Conservation (phyloP, 1,140 invertebrate species). For the Macrobrachium nipponense region DNA sequence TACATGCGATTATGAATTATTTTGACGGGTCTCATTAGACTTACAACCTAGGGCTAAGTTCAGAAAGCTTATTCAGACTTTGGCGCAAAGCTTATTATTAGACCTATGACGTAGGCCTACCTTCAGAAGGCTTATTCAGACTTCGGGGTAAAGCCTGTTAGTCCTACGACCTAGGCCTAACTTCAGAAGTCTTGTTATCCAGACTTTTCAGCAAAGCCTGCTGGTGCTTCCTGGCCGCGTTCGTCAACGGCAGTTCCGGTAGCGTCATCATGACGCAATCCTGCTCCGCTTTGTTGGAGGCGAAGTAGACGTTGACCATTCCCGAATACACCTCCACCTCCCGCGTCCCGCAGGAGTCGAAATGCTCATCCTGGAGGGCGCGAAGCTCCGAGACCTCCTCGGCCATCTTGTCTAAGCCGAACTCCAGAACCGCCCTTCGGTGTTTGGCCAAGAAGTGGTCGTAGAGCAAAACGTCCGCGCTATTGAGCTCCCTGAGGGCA, state of each 20-base stretch:
- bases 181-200: too few relatives aligned
- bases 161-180: too few relatives aligned
- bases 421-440: conserved; percentile 11
- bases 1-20: too few relatives aligned
- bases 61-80: too few relatives aligned
- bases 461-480: conserved; percentile 59
- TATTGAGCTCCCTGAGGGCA: conserved; percentile 51
- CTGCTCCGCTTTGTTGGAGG: conserved; percentile 27
- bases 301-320: conserved; percentile 22
- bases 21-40: too few relatives aligned
- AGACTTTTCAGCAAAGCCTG: background rate
- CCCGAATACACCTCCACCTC: conserved; percentile 49
- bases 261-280: conserved; percentile 42
- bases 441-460: conserved; percentile 54
- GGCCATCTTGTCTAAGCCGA: conserved; percentile 28
- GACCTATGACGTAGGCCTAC: too few relatives aligned
- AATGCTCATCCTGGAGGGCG: conserved; percentile 27
- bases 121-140: too few relatives aligned
- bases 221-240: conserved; percentile 21
- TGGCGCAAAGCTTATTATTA: too few relatives aligned
- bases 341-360: conserved; percentile 24
- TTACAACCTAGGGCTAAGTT: too few relatives aligned
- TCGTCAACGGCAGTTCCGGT: conserved; percentile 35
- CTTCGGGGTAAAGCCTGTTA: too few relatives aligned
- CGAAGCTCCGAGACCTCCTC: conserved; percentile 17